phyloP scores from a whole-genome alignment of 1,140 invertebrate species.

The Acromyrmex heyeri region DNA sequence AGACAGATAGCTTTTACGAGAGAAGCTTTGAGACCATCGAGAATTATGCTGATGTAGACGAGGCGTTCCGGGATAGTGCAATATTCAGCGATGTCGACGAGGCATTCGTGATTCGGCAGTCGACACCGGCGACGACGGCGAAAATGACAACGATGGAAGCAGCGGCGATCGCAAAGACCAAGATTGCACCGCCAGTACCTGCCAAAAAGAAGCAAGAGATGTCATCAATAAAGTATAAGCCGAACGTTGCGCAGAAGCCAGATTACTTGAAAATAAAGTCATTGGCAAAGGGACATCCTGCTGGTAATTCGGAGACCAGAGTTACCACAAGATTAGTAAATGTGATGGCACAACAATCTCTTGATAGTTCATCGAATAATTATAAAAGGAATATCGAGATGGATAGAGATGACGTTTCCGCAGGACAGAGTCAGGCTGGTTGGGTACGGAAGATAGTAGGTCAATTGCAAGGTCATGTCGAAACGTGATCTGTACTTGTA shows the following conservation, averaged over 20 bases:
- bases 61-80: conserved; percentile 93
- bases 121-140: conserved; percentile 17
- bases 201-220: conserved; percentile 74
- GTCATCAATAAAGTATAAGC: conserved; percentile 59
- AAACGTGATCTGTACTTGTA: conserved; percentile 71
- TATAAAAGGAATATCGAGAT: conserved; percentile 47
- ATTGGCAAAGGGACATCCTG: conserved; percentile 29
- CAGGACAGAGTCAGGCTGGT: conserved; percentile 84
- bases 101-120: conserved; percentile 61
- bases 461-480: conserved; percentile 83
- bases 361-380: conserved; percentile 16
- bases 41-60: conserved; percentile 87
- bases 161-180: conserved; percentile 57
- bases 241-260: conserved; percentile 79
- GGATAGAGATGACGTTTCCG: conserved; percentile 81
- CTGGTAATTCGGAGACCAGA: conserved; percentile 27
- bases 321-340: conserved; percentile 7
- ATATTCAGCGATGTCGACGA: conserved; percentile 93
- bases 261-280: conserved; percentile 75
- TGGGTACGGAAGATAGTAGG: conserved; percentile 86
- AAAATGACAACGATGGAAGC: conserved; percentile 15
- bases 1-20: conserved; percentile 91
- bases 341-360: neutral
- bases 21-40: conserved; percentile 92
- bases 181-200: conserved; percentile 83